phyloP scores from a whole-genome alignment of 2,888 invertebrate genomes.

The Trilocha varians region DNA sequence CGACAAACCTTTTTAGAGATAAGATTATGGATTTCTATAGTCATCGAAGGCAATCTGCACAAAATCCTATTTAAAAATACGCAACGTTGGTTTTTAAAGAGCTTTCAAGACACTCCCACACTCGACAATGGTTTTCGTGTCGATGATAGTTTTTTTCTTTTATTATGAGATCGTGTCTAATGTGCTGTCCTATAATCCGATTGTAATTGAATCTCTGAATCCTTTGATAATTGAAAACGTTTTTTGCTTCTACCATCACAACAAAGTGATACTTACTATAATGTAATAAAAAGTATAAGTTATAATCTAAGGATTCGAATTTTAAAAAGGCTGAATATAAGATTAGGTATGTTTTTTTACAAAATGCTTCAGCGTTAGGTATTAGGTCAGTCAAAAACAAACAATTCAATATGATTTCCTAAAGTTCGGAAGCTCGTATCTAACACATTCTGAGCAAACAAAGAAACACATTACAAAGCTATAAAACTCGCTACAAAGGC shows the following conservation, averaged over 20 bases:
- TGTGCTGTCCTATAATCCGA: constrained; percentile 51
- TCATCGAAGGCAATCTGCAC: constrained; percentile 47
- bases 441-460: constrained; percentile 67
- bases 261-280: not conserved
- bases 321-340: no score
- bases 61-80: constrained; percentile 65
- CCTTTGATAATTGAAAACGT: not conserved
- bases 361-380: no score
- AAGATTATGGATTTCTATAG: constrained; percentile 48
- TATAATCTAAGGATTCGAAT: no score
- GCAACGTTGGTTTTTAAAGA: constrained; percentile 63
- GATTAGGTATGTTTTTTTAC: no score
- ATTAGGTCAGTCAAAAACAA: not conserved
- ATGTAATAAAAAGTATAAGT: not conserved
- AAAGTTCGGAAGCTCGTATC: constrained; percentile 52
- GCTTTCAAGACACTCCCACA: constrained; percentile 56
- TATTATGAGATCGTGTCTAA: constrained; percentile 39
- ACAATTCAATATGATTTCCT: constrained; percentile 17
- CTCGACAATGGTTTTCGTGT: constrained; percentile 49
- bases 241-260: not conserved
- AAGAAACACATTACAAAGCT: constrained; percentile 71
- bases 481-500: constrained; percentile 68
- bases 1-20: constrained; percentile 52
- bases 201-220: constrained; percentile 41
- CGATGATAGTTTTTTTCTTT: constrained; percentile 43